Evolutionary conservation across 2,797 vertebrate genomes (phyloP).

Genomic region (Phoebastria nigripes): DNA sequence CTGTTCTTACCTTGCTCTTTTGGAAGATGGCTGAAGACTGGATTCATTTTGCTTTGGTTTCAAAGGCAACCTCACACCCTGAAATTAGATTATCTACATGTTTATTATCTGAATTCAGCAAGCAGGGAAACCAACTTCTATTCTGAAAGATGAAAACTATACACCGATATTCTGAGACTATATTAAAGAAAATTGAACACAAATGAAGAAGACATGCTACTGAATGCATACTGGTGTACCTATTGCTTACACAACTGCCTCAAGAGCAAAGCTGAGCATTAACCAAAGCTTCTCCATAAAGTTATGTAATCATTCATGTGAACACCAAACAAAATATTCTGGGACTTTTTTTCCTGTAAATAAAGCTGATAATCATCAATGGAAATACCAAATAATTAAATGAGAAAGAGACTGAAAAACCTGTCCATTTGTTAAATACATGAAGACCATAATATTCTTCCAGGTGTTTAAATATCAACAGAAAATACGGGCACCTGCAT

Average conservation of each 20-base stretch:
- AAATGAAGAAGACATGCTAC: not conserved
- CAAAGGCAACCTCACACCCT: slow-evolving; percentile 86
- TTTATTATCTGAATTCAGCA: not conserved
- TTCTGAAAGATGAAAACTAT: not conserved
- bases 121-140: not conserved
- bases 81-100: slow-evolving; percentile 20
- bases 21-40: slow-evolving; percentile 81
- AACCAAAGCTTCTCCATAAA: not conserved
- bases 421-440: not conserved
- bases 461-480: not conserved
- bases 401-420: not conserved
- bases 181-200: not conserved
- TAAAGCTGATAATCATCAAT: not conserved
- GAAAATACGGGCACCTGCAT: not conserved
- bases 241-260: not conserved
- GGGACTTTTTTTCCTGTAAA: not conserved
- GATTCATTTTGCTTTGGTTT: slow-evolving; percentile 87
- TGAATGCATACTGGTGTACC: not conserved
- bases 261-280: not conserved
- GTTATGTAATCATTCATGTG: not conserved
- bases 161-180: not conserved
- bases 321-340: not conserved
- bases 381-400: not conserved
- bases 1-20: slow-evolving; percentile 86
- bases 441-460: not conserved